phyloP scores from a whole-genome alignment of 2,888 invertebrate genomes.

The Nasonovia ribisnigri region DNA sequence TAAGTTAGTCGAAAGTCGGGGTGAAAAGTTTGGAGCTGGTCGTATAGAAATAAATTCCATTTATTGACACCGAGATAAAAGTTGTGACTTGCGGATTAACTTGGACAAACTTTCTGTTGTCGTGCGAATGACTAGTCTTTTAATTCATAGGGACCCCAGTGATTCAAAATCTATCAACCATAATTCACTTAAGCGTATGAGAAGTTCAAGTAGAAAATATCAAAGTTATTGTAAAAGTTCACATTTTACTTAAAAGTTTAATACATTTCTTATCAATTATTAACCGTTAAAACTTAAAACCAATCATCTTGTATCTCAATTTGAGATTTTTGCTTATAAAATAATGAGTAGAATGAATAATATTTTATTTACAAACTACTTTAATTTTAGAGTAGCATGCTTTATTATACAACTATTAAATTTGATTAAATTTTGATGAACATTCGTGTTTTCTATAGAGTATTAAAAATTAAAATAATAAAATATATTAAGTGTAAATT shows the following conservation, averaged over 20 bases:
- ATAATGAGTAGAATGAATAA: background rate
- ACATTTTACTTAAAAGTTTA: conserved; percentile 23
- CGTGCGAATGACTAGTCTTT: conserved; percentile 32
- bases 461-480: background rate
- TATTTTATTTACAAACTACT: background rate
- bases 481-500: background rate
- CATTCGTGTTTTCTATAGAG: background rate
- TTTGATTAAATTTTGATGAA: background rate
- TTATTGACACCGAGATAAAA: conserved; percentile 58
- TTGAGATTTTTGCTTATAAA: background rate
- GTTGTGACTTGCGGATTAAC: conserved; percentile 53
- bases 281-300: background rate
- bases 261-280: background rate
- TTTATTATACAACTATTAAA: background rate
- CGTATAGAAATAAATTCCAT: conserved; percentile 50
- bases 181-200: conserved; percentile 40
- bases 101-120: conserved; percentile 42
- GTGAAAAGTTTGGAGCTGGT: conserved; percentile 9
- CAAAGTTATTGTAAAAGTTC: conserved; percentile 20
- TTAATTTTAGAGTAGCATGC: background rate
- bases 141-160: conserved; percentile 47
- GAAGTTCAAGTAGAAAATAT: conserved; percentile 48
- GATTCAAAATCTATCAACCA: conserved; percentile 40
- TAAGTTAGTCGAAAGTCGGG: background rate
- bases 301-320: background rate